A percentile compares a stretch with the other conserved stretches of the same genome.
These are phyloP conservation scores for Masticophis lateralis DNA, from an alignment of 2,797 vertebrate species.

Conservation along the genomic window DNA sequence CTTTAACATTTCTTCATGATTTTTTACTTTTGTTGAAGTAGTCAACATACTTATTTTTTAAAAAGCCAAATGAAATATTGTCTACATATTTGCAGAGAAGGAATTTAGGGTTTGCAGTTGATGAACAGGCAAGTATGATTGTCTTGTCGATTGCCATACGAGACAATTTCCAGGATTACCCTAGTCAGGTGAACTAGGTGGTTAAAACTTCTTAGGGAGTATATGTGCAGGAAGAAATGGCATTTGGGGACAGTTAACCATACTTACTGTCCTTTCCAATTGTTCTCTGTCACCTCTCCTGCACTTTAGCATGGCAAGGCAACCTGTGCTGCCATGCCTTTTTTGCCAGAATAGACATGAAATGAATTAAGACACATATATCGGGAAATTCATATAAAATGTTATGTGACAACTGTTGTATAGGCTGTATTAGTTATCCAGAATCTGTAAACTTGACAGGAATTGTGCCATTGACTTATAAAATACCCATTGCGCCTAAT, in stretches of 20 bases:
- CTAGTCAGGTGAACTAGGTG: neutral
- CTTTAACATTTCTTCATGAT: neutral
- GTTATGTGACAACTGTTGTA: slow-evolving; percentile 6
- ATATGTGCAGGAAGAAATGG: neutral
- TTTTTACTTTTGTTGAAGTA: neutral
- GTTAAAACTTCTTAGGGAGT: neutral
- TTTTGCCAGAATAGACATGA: neutral
- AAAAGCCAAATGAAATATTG: neutral
- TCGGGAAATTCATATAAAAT: slow-evolving; percentile 14
- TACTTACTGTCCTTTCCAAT: neutral
- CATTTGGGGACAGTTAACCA: neutral
- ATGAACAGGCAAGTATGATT: neutral
- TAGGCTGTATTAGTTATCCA: neutral
- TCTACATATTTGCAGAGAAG: neutral
- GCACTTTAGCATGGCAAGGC: neutral
- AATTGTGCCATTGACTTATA: neutral
- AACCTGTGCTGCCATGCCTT: neutral
- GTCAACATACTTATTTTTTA: neutral
- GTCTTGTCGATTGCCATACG: neutral
- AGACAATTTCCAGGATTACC: neutral
- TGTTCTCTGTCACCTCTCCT: neutral
- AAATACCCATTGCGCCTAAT: neutral
- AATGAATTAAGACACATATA: neutral
- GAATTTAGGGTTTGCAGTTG: neutral
- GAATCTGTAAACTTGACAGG: neutral